phyloP scores from a whole-genome alignment of 2,113 vertebrate genomes.

The Nycticorax nycticorax region DNA sequence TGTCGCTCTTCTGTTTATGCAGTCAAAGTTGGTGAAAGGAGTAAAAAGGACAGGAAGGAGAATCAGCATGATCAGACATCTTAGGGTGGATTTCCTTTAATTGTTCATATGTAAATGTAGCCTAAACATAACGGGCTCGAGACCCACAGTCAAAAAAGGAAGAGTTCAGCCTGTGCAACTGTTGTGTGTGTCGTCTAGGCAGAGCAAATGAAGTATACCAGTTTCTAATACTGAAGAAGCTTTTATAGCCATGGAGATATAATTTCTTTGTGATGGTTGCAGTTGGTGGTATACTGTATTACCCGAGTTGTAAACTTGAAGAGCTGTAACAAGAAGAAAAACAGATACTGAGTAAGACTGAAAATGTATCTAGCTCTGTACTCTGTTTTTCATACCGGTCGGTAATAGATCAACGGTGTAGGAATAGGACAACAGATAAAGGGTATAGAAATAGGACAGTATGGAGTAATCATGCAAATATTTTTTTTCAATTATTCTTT shows the following conservation, averaged over 20 bases:
- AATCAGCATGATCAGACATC: background rate
- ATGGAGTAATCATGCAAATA: background rate
- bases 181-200: background rate
- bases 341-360: background rate
- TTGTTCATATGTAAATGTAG: background rate
- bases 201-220: background rate
- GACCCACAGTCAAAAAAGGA: background rate
- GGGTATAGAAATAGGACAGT: background rate
- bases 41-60: background rate
- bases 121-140: background rate
- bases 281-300: background rate
- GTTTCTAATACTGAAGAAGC: background rate
- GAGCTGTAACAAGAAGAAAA: background rate
- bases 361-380: background rate
- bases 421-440: background rate
- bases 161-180: fast-evolving
- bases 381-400: background rate
- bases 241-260: background rate
- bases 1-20: background rate
- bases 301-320: background rate
- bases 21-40: background rate
- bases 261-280: background rate
- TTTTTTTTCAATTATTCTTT: background rate
- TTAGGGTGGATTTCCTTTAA: background rate
- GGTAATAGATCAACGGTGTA: background rate